These are phyloP conservation scores for Eugnorisma glareosa DNA, from an alignment of 2,888 invertebrate genomes.

Conservation along the genomic window DNA sequence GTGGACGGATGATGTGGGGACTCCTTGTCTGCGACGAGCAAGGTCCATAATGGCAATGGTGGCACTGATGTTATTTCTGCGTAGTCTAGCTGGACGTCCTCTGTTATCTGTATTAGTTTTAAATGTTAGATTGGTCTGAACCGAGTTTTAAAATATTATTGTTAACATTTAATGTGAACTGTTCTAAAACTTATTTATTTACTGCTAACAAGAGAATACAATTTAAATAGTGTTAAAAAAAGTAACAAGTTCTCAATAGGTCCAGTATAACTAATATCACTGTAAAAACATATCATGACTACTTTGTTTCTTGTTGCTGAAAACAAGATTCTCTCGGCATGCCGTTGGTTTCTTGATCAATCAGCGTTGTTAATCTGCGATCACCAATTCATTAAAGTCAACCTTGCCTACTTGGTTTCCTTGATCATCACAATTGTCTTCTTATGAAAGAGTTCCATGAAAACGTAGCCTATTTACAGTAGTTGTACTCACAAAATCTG, in stretches of 20 bases:
- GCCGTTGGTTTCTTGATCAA: background rate
- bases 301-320: background rate
- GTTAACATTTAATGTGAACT: background rate
- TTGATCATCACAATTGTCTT: background rate
- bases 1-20: conserved; percentile 91
- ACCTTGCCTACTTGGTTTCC: background rate
- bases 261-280: background rate
- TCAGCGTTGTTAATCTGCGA: background rate
- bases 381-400: background rate
- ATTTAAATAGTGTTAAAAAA: background rate
- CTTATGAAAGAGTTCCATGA: background rate
- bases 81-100: conserved; percentile 97
- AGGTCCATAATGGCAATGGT: conserved; percentile 98
- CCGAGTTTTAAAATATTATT: background rate
- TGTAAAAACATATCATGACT: background rate
- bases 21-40: conserved; percentile 98
- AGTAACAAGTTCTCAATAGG: background rate
- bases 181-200: background rate
- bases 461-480: conserved; percentile 14
- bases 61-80: conserved; percentile 99
- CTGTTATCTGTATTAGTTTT: conserved; percentile 91
- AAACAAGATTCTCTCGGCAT: too few relatives aligned
- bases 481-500: background rate
- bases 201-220: background rate
- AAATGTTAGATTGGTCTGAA: background rate